Base-by-base conservation (phyloP, 2,797 vertebrate genomes). In the Gallinago nigripennis region DNA sequence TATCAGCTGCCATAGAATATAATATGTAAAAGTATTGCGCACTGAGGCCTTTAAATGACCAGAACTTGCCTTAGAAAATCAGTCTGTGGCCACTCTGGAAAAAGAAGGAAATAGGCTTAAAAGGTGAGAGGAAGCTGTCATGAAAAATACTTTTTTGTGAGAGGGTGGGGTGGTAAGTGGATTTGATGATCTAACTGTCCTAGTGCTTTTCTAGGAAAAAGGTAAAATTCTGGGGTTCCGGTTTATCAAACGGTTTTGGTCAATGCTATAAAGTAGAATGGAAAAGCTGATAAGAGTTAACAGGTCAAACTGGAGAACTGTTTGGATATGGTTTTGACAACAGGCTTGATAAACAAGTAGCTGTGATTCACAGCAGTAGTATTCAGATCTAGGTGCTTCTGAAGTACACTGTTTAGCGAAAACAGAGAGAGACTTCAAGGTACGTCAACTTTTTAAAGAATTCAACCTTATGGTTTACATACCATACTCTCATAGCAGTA, bases 161-260 rank as follows among this genome's bases (percentile, higher is more conserved):
- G 20, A 3, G 19, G 5, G 4, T 41, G 5, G 6, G 2, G 1
- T 58, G 10, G 9, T 43, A 69, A 31, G 9, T 27, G 6, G 13
- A 25, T 85, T 46, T 82, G 50, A 16, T 90, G 17, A 39, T 45
- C 1, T 1, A n/a, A 15, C 35, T 78, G 30, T 51, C 37, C 17
- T 60, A 13, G 16, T 48, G 48, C 25, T 43, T 41, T 78, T 71
- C 31, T 85, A 80, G 50, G 48, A 68, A 60, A 51, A 66, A 50
- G 8, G 7, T 69, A 27, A 45, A 4, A 43, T 28, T 78, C 80
- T 8, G 8, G 8, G 6, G 8, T 91, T 13, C 3, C 35, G 53
- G n/a, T 35, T 65, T 63, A 31, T 50, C 7, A 63, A 8, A 25
- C 3, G 2, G 23, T 58, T 85, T 61, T 61, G 24, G 25, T 88